phyloP scores from a whole-genome alignment of 2,113 vertebrate genomes.

The Thamnaconus septentrionalis region DNA sequence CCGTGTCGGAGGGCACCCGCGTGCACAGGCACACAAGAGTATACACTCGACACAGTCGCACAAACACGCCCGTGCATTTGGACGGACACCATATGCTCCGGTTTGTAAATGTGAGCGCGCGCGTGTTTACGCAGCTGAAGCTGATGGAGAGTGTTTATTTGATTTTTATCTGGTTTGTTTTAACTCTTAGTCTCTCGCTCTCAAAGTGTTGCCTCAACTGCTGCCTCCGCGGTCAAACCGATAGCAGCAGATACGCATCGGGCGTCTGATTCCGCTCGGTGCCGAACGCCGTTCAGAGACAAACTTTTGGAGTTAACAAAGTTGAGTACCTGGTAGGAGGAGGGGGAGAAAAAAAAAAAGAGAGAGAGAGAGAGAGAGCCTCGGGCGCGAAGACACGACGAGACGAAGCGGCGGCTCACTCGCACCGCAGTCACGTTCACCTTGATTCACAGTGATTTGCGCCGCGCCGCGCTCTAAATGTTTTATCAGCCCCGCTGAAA shows the following conservation, averaged over 20 bases:
- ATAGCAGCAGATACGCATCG: neutral
- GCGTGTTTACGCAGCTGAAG: constrained; percentile 73
- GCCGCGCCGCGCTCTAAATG: neutral
- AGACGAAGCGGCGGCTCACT: too few species aligned
- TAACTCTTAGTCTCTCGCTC: constrained; percentile 56
- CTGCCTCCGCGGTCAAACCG: constrained; percentile 38
- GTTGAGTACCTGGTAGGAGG: constrained; percentile 14
- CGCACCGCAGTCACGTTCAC: constrained; percentile 23
- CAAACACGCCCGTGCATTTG: constrained; percentile 48
- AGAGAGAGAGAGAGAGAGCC: too few species aligned
- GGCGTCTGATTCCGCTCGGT: too few species aligned
- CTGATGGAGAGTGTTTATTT: constrained; percentile 68
- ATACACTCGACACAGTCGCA: constrained; percentile 4
- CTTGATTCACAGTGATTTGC: constrained; percentile 12
- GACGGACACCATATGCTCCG: constrained; percentile 49
- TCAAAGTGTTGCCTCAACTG: constrained; percentile 64
- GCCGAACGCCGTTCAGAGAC: too few species aligned
- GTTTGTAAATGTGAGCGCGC: constrained; percentile 48
- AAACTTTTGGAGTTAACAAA: constrained; percentile 27
- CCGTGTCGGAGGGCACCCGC: constrained; percentile 20
- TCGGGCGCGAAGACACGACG: too few species aligned
- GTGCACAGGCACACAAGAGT: constrained; percentile 23
- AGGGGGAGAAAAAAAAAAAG: neutral
- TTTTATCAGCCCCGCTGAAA: constrained; percentile 12
- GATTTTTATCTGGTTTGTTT: constrained; percentile 73